Evolutionary conservation across 2,888 invertebrate genomes (phyloP).

Genomic region (Ornithoptera alexandrae): DNA sequence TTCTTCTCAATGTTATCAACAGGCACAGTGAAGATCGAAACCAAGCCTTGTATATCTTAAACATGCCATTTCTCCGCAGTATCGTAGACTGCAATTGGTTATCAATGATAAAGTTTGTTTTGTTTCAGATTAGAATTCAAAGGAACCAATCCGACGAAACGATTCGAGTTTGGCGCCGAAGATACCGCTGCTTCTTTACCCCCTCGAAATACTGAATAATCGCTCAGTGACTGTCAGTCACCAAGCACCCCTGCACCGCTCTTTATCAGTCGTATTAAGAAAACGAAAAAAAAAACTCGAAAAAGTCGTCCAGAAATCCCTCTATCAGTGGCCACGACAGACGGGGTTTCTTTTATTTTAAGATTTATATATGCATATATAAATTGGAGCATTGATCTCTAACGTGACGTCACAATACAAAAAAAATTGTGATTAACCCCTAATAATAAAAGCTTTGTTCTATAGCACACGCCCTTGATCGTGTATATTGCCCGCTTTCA

Average conservation of each 20-base stretch:
- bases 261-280: constrained; percentile 66
- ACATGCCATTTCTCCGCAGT: too few relatives aligned
- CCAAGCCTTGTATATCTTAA: too few relatives aligned
- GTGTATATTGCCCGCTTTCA: constrained; percentile 59
- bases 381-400: constrained; percentile 73
- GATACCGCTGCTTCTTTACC: constrained; percentile 49
- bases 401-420: constrained; percentile 74
- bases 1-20: too few relatives aligned
- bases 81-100: too few relatives aligned
- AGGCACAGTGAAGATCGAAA: too few relatives aligned
- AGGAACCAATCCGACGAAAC: constrained; percentile 68
- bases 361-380: constrained; percentile 75
- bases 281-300: constrained; percentile 60
- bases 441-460: constrained; percentile 52
- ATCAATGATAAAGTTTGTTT: constrained; percentile 32
- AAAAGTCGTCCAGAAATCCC: constrained; percentile 44
- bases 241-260: constrained; percentile 67
- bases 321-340: constrained; percentile 76
- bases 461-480: constrained; percentile 60
- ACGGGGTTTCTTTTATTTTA: constrained; percentile 48
- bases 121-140: constrained; percentile 71
- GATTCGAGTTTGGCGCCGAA: constrained; percentile 67
- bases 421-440: constrained; percentile 59
- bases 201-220: constrained; percentile 62
- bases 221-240: constrained; percentile 74